Base-by-base conservation (phyloP, 2,113 vertebrate species). In the Trichechus manatus region DNA sequence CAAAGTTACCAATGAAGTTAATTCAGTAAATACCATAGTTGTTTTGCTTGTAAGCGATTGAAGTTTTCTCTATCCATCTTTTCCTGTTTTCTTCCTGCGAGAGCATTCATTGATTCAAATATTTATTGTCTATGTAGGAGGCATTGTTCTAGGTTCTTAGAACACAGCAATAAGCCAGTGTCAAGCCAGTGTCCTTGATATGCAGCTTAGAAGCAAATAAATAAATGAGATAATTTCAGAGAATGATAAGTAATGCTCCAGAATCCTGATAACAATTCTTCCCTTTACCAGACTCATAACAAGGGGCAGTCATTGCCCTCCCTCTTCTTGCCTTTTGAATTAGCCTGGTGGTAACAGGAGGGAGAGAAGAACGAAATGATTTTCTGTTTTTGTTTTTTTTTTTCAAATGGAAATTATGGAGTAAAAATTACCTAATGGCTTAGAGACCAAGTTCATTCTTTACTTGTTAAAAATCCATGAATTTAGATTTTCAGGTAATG, bases 141-240 rank as follows among this genome's bases (percentile, higher is more conserved):
- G 13, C 29, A 70, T 79, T 94, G 33, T 68, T 95, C 22, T 95
- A 84, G 50, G 25, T 92, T 22, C 83, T 82, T 95, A 50, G 27
- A 74, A 44, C 53, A 75, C 0, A 93, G 17, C 63, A 89, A 47
- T 89, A 70, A 31, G 36, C 23, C 47, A 87, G 9, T 92, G 70
- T 96, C 89, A 70, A 31, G 36, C 23, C 47, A 87, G 9, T 92
- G 70, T 96, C 89, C 50, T 2, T 92, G 10, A 25, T 80, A 80
- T 92, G 81, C 68, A 84, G 42, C 6, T 92, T 74, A 95, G 59
- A 79, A 84, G 17, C 50, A 96, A 80, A 25, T 91, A 36, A 88
- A 93, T 85, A 84, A 53, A 68, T 90, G 39, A 94, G 64, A 81
- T 93, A 66, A 96, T 93, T 59, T 79, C 79, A 97, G 80, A 89